Conservation (phyloP, 2,888 invertebrate genomes). For the Drosophila rubida region DNA sequence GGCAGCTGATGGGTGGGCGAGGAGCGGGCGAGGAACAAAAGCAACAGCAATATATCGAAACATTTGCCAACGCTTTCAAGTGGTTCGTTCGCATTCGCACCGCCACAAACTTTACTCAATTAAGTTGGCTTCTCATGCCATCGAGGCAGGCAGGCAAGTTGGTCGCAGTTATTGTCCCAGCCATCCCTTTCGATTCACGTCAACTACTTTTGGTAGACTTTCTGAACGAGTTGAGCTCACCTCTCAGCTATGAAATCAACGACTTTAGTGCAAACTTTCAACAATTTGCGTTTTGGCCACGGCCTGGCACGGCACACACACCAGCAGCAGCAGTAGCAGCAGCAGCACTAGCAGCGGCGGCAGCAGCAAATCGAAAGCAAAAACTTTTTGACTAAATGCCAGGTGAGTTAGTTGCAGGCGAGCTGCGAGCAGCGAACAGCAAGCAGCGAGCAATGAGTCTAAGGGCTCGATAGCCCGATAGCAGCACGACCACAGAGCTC, state of each 20-base stretch:
- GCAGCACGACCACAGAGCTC: constrained; percentile 16
- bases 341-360: constrained; percentile 21
- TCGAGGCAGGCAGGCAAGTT: neutral
- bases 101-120: constrained; percentile 77
- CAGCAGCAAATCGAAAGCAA: constrained; percentile 75
- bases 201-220: constrained; percentile 79
- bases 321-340: constrained; percentile 9
- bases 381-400: constrained; percentile 72
- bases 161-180: constrained; percentile 34
- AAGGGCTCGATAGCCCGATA: constrained; percentile 3
- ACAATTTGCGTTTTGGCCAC: constrained; percentile 80
- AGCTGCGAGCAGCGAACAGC: constrained; percentile 16
- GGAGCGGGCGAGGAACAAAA: constrained; percentile 18
- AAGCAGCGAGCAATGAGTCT: neutral
- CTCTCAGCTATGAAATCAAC: constrained; percentile 80
- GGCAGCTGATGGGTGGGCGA: neutral
- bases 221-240: constrained; percentile 80
- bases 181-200: constrained; percentile 61
- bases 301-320: constrained; percentile 66
- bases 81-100: constrained; percentile 70
- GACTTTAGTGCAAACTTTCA: constrained; percentile 79
- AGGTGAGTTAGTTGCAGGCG: constrained; percentile 57
- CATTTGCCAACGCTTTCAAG: constrained; percentile 71
- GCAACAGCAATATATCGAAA: constrained; percentile 71
- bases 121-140: constrained; percentile 56